These are phyloP conservation scores for Forbesichthys agassizii DNA, from an alignment of 2,113 vertebrate genomes.

Conservation along the genomic window DNA sequence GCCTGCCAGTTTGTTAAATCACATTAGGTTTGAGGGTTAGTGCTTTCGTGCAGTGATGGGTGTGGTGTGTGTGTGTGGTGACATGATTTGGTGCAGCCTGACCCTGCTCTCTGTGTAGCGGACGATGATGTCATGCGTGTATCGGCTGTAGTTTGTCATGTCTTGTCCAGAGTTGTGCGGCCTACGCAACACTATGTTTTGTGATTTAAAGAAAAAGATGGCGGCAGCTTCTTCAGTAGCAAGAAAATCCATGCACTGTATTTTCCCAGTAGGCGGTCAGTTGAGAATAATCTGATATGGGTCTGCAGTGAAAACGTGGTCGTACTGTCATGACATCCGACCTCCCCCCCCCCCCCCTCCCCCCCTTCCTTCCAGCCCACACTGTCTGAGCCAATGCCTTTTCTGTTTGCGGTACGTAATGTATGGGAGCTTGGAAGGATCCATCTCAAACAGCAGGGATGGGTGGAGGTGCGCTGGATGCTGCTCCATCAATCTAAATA, in stretches of 20 bases:
- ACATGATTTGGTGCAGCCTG: background rate
- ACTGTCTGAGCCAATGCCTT: background rate
- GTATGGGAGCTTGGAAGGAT: conserved; percentile 7
- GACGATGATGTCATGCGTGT: background rate
- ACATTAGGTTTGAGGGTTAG: too few species aligned
- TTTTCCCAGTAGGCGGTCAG: background rate
- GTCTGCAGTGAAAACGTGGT: background rate
- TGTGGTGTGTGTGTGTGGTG: background rate
- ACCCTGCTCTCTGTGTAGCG: background rate
- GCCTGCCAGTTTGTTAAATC: too few species aligned
- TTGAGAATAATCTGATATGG: background rate
- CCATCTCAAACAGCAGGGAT: conserved; percentile 5
- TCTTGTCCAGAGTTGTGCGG: background rate
- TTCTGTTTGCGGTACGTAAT: conserved; percentile 7
- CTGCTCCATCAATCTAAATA: background rate
- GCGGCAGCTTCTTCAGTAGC: background rate
- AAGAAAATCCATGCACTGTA: background rate
- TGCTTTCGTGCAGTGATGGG: too few species aligned
- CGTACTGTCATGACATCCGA: background rate
- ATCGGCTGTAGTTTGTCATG: background rate
- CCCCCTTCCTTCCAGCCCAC: background rate
- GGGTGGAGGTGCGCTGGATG: background rate
- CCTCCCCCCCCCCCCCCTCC: background rate
- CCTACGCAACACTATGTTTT: background rate
- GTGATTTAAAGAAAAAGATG: background rate